These are phyloP conservation scores for Brachylomia viminalis DNA, from an alignment of 2,888 invertebrate genomes.

Conservation along the genomic window DNA sequence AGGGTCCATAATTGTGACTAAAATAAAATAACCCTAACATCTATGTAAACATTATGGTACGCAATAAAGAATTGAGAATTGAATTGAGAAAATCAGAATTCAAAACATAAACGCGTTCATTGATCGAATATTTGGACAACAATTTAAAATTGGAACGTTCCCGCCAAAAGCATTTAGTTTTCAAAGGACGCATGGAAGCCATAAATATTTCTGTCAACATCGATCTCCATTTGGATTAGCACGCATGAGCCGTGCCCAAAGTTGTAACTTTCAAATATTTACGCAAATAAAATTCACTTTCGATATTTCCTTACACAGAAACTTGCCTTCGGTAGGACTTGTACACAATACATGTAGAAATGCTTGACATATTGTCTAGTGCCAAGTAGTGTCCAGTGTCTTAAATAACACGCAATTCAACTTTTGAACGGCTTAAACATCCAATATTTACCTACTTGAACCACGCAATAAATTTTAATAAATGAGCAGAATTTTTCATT, in stretches of 20 bases:
- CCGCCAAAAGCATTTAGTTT: slow-evolving; percentile 45
- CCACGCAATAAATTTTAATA: slow-evolving; percentile 40
- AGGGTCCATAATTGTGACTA: too few relatives aligned
- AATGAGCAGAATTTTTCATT: slow-evolving; percentile 71
- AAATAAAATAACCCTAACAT: too few relatives aligned
- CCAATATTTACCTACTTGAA: slow-evolving; percentile 44
- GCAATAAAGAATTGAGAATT: too few relatives aligned
- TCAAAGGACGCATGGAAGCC: slow-evolving; percentile 45
- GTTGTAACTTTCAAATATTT: slow-evolving; percentile 63
- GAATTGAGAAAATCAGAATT: too few relatives aligned
- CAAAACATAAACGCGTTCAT: slow-evolving; percentile 29
- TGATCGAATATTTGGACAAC: slow-evolving; percentile 35
- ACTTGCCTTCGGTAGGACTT: slow-evolving; percentile 3
- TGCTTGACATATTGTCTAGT: slow-evolving; percentile 14
- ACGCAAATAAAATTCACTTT: slow-evolving; percentile 62
- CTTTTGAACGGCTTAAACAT: slow-evolving; percentile 27
- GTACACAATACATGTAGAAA: background rate
- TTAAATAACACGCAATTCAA: slow-evolving; percentile 19
- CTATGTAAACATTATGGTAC: too few relatives aligned
- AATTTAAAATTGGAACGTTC: slow-evolving; percentile 57
- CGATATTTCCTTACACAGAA: slow-evolving; percentile 38
- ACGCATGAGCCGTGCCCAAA: slow-evolving; percentile 40
- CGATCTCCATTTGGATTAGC: slow-evolving; percentile 44
- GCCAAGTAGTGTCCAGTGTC: background rate
- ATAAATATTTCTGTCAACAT: slow-evolving; percentile 61